These are phyloP conservation scores for Melinaea menophilus DNA, from an alignment of 2,888 invertebrate species.

Conservation along the genomic window DNA sequence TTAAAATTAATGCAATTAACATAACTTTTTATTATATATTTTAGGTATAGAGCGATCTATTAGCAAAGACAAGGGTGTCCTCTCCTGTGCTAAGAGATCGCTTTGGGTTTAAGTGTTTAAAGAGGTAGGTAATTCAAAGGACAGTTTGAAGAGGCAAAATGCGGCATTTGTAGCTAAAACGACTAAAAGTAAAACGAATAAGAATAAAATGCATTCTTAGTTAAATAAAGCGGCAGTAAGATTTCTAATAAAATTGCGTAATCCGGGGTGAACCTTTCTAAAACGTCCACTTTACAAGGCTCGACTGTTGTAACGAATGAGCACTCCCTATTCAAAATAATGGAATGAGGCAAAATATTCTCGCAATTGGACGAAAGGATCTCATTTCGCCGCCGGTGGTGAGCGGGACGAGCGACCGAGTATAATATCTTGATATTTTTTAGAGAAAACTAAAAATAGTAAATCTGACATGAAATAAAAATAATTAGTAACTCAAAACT, in stretches of 20 bases:
- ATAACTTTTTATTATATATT: no score
- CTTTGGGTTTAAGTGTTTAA: no score
- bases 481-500: no score
- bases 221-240: conserved; percentile 25
- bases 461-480: no score
- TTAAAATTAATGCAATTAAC: no score
- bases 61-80: no score
- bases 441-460: no score
- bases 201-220: conserved; percentile 17
- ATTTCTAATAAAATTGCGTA: conserved; percentile 27
- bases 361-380: conserved; percentile 37
- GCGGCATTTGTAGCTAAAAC: not conserved
- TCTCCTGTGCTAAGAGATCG: no score
- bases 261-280: conserved; percentile 26
- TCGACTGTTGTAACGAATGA: conserved; percentile 36
- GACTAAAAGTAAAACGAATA: conserved; percentile 12
- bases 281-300: conserved; percentile 34
- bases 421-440: conserved; percentile 6
- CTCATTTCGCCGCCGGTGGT: conserved; percentile 35
- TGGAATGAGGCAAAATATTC: conserved; percentile 36
- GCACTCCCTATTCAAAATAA: conserved; percentile 33
- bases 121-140: no score
- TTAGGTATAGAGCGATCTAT: no score
- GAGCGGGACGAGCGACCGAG: conserved; percentile 32
- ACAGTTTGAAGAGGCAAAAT: no score